A percentile compares a stretch with the other conserved stretches of the same genome.
phyloP scores from a whole-genome alignment of 2,113 vertebrate genomes.

The Tragelaphus imberbis region DNA sequence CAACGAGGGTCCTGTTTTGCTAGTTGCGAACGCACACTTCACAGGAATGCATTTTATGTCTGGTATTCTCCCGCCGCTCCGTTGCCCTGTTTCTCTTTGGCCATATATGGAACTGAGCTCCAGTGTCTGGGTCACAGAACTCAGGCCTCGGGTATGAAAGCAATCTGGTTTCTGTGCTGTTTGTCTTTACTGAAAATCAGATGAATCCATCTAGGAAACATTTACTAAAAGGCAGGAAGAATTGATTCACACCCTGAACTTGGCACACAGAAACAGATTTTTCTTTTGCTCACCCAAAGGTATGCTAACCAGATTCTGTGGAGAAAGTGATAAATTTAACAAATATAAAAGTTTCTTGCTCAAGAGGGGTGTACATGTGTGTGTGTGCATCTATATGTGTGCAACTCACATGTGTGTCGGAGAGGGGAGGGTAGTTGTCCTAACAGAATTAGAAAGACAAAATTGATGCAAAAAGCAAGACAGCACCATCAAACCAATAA shows the following conservation, averaged over 20 bases:
- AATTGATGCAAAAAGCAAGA: not conserved
- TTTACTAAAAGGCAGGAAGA: not conserved
- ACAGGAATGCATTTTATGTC: constrained; percentile 78
- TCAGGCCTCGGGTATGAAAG: constrained; percentile 33
- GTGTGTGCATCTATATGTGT: not conserved
- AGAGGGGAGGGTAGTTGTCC: not conserved
- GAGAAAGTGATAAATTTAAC: constrained; percentile 11
- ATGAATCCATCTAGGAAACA: constrained; percentile 78
- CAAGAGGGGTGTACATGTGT: not conserved
- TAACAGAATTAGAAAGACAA: not conserved
- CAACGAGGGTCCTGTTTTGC: constrained; percentile 57
- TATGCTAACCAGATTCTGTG: constrained; percentile 15
- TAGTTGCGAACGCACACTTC: constrained; percentile 58
- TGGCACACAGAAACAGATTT: constrained; percentile 19
- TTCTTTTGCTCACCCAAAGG: constrained; percentile 29
- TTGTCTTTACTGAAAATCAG: constrained; percentile 82
- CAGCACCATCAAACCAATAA: not conserved
- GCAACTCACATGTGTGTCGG: not conserved
- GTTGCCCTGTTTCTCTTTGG: constrained; percentile 67
- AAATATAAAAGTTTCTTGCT: not conserved
- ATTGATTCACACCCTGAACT: constrained; percentile 61
- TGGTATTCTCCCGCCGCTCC: constrained; percentile 73
- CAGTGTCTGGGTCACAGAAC: constrained; percentile 55
- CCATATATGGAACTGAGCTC: constrained; percentile 78
- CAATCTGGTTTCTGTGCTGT: constrained; percentile 60